Base-by-base conservation (phyloP, 2,797 vertebrate genomes). In the Sandelia bainsii region DNA sequence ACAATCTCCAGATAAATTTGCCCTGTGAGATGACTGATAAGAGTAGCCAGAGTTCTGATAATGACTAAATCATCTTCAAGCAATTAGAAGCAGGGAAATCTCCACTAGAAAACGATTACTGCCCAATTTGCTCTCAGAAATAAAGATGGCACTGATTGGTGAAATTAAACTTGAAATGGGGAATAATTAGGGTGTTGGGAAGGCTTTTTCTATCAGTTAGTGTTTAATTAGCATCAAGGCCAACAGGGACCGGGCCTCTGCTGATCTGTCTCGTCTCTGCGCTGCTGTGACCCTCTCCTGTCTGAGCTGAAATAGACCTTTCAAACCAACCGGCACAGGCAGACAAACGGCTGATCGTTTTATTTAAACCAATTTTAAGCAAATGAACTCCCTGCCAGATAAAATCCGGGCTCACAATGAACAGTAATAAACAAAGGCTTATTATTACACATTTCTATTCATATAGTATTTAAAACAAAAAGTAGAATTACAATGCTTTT, bases 131-230 rank as follows among this genome's bases (percentile, higher is more conserved):
- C 84, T 88, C 91, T 85, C 84, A 72, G 81, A 90, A 88, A 88
- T 87, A 79, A 90, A 91, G 90, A 92, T 92, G 84, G 82, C 76
- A 61, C 74, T 90, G 90, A 93, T 92, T 92, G 89, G 86, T 80
- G 77, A 85, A 92, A 92, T 90, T 88, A 89, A 89, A 83, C 87
- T 86, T 85, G 77, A 91, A 92, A 93, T 83, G 74, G 75, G 72
- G 87, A 74, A 87, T 91, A 92, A 93, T 92, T 90, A 88, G 83
- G 69, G 77, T 77, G 82, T 70, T 76, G 76, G 82, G 79, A 69
- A 64, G 73, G 75, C 75, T 86, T 83, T 87, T 88, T 89, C 80
- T 85, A 83, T 89, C 87, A 65, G 82, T 90, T 87, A 82, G 85
- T 64, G 87, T 89, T 92, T 90, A 92, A 92, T 92, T 92, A 91